These are phyloP conservation scores for Berghia stephanieae DNA, from an alignment of 1,140 invertebrate genomes.

Conservation along the genomic window DNA sequence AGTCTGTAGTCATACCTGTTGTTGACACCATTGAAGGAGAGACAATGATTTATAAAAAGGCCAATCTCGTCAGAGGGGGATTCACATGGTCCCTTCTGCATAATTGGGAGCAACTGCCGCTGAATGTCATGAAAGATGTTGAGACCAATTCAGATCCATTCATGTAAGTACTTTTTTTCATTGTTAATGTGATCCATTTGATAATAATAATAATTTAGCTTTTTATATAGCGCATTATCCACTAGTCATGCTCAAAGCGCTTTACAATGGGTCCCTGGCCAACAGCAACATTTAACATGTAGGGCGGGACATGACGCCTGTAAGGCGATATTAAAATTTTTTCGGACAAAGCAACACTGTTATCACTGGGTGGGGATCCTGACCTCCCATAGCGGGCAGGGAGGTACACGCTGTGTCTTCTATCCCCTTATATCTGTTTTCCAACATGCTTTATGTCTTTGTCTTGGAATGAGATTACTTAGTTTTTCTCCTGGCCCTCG, in stretches of 20 bases:
- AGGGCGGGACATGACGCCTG: no score
- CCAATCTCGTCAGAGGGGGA: conserved; percentile 43
- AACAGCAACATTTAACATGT: no score
- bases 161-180: conserved; percentile 69
- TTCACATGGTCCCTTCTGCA: conserved; percentile 55
- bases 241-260: not conserved
- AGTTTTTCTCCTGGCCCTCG: no score
- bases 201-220: not conserved
- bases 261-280: not conserved
- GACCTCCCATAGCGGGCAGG: no score
- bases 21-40: conserved; percentile 97
- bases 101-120: conserved; percentile 53
- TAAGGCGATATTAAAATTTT: no score
- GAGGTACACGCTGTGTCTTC: no score
- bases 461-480: no score
- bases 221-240: not conserved
- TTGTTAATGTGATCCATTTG: not conserved
- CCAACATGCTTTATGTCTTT: no score
- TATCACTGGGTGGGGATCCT: no score
- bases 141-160: conserved; percentile 65
- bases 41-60: conserved; percentile 71
- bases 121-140: not conserved
- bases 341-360: no score
- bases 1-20: conserved; percentile 83
- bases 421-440: no score